Percentiles rank a stretch among this genome's conserved stretches.
phyloP scores from a whole-genome alignment of 2,113 vertebrate genomes.

The Pteronura brasiliensis region DNA sequence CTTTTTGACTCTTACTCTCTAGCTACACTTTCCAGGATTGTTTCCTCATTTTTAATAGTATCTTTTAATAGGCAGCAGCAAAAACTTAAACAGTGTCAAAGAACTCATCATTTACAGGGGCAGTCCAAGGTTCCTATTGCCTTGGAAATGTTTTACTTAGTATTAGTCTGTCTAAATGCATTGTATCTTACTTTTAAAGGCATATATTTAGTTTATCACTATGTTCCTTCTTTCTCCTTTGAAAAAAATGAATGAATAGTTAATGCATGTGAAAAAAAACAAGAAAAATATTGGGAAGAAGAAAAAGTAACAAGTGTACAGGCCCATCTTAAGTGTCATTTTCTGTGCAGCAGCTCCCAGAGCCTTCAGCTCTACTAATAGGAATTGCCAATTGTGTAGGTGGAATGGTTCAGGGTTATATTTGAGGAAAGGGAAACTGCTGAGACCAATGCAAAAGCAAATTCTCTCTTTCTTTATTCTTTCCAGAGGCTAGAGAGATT shows the following conservation, averaged over 20 bases:
- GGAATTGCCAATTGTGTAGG: neutral
- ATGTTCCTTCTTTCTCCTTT: neutral
- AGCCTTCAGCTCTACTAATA: neutral
- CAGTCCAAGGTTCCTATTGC: neutral
- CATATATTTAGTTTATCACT: neutral
- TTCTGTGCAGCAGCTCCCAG: neutral
- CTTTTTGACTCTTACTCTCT: neutral
- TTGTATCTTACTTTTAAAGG: neutral
- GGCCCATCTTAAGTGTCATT: neutral
- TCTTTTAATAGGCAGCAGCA: neutral
- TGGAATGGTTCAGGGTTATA: neutral
- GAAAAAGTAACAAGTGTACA: neutral
- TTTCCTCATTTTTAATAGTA: neutral
- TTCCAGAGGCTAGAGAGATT: neutral
- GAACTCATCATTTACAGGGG: neutral
- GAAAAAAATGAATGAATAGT: neutral
- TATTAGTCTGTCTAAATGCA: neutral
- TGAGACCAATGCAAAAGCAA: neutral
- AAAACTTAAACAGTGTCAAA: conserved; percentile 5
- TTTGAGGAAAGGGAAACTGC: neutral
- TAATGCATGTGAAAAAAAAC: neutral
- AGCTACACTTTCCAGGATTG: neutral
- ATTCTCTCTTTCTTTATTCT: neutral
- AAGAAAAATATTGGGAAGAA: neutral
- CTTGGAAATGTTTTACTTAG: neutral